Conservation (phyloP, 2,113 vertebrate genomes). For the Egretta garzetta region DNA sequence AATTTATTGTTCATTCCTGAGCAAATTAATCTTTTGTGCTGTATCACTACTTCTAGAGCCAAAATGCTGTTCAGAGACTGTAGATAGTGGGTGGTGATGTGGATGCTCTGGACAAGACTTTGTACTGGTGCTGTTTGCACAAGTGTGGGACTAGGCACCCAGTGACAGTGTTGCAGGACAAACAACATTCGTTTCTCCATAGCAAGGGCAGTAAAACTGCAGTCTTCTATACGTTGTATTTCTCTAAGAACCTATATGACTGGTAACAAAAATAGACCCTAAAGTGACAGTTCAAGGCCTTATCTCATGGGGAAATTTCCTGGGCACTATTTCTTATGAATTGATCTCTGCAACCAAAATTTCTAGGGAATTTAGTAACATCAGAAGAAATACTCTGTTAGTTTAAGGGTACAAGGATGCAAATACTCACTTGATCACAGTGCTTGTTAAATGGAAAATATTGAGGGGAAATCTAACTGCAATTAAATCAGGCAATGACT, state of each 20-base stretch:
- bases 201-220: background rate
- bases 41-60: background rate
- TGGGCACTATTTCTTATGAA: background rate
- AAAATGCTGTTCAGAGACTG: background rate
- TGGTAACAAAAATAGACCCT: background rate
- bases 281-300: background rate
- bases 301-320: background rate
- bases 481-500: background rate
- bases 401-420: background rate
- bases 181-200: background rate
- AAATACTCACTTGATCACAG: background rate
- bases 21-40: background rate
- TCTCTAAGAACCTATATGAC: background rate
- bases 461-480: background rate
- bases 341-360: background rate
- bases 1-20: background rate
- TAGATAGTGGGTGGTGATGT: background rate
- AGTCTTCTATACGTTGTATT: background rate
- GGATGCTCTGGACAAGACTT: background rate
- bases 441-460: background rate
- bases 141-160: background rate
- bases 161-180: background rate
- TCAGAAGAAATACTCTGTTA: background rate
- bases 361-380: background rate
- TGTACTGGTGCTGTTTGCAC: background rate